These are phyloP conservation scores for Myotis myotis DNA, from an alignment of 2,797 vertebrate genomes.

Conservation along the genomic window DNA sequence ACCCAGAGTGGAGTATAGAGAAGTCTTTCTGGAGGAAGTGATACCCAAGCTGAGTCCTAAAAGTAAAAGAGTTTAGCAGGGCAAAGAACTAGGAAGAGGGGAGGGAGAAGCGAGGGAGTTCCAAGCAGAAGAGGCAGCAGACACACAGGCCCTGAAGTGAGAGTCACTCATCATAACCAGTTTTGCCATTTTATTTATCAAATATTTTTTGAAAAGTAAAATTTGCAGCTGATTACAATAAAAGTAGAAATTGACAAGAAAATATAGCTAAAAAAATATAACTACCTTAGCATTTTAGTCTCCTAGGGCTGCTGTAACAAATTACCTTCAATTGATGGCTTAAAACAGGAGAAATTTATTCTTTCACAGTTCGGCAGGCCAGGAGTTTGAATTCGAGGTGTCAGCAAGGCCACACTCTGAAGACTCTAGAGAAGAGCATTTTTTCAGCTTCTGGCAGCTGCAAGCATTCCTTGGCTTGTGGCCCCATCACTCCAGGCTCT, in stretches of 20 bases:
- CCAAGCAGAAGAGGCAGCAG: not conserved
- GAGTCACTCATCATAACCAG: not conserved
- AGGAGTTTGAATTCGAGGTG: not conserved
- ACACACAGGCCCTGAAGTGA: fast-evolving
- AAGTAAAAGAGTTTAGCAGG: not conserved
- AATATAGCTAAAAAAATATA: not conserved
- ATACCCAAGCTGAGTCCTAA: not conserved
- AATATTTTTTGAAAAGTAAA: not conserved
- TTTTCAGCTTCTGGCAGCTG: not conserved
- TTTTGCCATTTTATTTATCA: not conserved
- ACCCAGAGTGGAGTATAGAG: not conserved
- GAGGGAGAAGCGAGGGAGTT: not conserved
- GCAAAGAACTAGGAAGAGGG: not conserved
- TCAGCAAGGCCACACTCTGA: not conserved
- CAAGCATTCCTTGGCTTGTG: not conserved
- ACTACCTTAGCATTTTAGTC: not conserved
- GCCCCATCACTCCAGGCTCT: not conserved
- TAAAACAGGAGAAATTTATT: not conserved
- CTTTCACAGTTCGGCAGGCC: not conserved
- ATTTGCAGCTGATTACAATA: not conserved
- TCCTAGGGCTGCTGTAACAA: not conserved
- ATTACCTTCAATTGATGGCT: not conserved
- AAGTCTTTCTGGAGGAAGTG: not conserved
- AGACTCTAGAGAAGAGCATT: not conserved
- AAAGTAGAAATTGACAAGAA: slow-evolving; percentile 13